Base-by-base conservation (phyloP, 2,797 vertebrate species). In the Cynopterus sphinx region DNA sequence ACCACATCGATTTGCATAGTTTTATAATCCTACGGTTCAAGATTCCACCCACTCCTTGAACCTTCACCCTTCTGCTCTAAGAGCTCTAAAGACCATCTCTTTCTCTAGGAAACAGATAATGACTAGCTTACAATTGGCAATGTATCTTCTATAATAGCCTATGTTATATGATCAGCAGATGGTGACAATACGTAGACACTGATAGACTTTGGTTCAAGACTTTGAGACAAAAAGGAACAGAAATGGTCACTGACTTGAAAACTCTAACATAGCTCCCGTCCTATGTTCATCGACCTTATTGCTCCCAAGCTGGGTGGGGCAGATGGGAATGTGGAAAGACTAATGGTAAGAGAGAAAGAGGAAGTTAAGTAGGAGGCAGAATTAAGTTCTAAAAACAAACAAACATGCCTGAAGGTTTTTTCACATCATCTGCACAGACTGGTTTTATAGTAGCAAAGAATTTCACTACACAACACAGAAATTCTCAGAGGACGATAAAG, bases 401-500 rank as follows among this genome's bases (percentile, higher is more conserved):
- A 77, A 74, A 71, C 5, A 43, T 6, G 39, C 21, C 16, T 68
- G 26, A 92, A 77, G 19, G 11, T 57, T 49, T 71, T 55, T 68
- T 85, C 55, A 26, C 15, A 73, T 57, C 16, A 77, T 65, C 53
- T 9, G 33, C 55, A 92, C 5, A 90, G 71, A 88, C 2, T 77
- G 26, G 26, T 70, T 75, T 68, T 46, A 61, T 1, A 16, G 28
- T 46, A 87, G 57, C 22, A 41, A 92, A 95, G 53, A 87, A 24
- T 75, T 39, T 81, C 26, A 92, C 28, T 33, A 70, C 16, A 88
- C 70, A 82, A 88, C 63, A 85, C 7, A 88, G 19, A 95, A 92
- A 77, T 41, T 57, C 19, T 93, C 51, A 83, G 65, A 36, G 19
- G 4, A 21, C n/a, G 9, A 73, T n/a, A 36, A 36, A 22, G 21